Evolutionary conservation across 2,113 vertebrate genomes (phyloP).

Genomic region (Toxostoma redivivum): DNA sequence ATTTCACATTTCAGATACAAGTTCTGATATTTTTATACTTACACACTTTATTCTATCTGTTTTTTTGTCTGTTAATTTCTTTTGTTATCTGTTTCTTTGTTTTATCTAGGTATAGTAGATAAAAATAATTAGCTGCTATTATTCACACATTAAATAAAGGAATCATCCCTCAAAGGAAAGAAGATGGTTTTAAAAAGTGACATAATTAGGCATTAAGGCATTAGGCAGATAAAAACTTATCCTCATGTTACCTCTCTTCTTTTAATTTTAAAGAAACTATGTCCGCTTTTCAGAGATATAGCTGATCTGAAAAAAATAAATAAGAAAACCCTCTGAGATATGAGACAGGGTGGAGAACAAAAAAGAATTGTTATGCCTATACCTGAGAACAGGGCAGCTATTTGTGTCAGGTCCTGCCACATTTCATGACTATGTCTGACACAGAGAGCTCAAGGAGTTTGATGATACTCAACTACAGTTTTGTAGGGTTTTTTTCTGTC

Average conservation of each 20-base stretch:
- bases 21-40: not conserved
- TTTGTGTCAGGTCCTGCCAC: not conserved
- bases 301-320: not conserved
- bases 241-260: not conserved
- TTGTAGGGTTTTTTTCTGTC: not conserved
- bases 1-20: not conserved
- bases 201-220: not conserved
- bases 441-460: not conserved
- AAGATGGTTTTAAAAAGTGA: not conserved
- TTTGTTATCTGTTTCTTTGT: not conserved
- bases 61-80: not conserved
- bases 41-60: not conserved
- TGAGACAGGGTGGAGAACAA: not conserved
- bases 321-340: not conserved
- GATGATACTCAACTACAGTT: not conserved
- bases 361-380: not conserved
- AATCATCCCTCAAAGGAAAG: not conserved
- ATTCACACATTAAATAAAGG: not conserved
- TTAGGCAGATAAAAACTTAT: not conserved
- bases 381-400: not conserved
- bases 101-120: not conserved
- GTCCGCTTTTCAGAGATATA: not conserved
- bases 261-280: not conserved
- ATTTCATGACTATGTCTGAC: not conserved
- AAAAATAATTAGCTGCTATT: not conserved